phyloP scores from a whole-genome alignment of 2,113 vertebrate species.

The Oostethus manadensis region DNA sequence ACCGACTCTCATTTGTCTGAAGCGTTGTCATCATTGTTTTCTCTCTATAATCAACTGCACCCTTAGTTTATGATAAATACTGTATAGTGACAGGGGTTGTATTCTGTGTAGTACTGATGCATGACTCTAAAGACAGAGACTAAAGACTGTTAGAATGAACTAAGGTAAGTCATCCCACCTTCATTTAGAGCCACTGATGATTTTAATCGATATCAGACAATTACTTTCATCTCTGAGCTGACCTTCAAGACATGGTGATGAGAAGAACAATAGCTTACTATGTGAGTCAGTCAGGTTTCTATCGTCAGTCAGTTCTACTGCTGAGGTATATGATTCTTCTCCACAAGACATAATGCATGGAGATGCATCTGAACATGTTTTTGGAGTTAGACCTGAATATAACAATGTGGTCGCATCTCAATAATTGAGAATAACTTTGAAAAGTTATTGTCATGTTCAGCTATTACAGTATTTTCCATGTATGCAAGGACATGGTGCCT shows the following conservation, averaged over 20 bases:
- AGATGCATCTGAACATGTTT: no score
- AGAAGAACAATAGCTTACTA: not conserved
- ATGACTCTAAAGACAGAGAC: not conserved
- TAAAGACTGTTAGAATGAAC: slow-evolving; percentile 10
- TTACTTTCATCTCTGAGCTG: slow-evolving; percentile 27
- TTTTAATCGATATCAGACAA: slow-evolving; percentile 31
- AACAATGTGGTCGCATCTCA: no score
- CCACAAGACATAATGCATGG: no score
- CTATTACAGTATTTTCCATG: no score
- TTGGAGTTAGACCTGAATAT: no score
- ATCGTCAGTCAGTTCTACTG: no score
- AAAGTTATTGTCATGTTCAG: no score
- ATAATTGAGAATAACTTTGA: no score
- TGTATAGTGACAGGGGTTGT: not conserved
- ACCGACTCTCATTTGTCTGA: slow-evolving; percentile 9
- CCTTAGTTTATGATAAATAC: slow-evolving; percentile 9
- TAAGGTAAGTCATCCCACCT: slow-evolving; percentile 41
- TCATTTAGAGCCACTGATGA: slow-evolving; percentile 14
- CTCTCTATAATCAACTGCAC: slow-evolving; percentile 15
- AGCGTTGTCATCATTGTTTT: slow-evolving; percentile 13
- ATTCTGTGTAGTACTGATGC: slow-evolving; percentile 12
- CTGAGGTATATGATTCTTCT: no score
- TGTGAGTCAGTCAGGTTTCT: not conserved
- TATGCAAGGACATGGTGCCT: no score
- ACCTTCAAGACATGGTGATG: not conserved